These are phyloP conservation scores for Lepidocolaptes lacrymiger DNA, from an alignment of 2,797 vertebrate genomes.

Conservation along the genomic window DNA sequence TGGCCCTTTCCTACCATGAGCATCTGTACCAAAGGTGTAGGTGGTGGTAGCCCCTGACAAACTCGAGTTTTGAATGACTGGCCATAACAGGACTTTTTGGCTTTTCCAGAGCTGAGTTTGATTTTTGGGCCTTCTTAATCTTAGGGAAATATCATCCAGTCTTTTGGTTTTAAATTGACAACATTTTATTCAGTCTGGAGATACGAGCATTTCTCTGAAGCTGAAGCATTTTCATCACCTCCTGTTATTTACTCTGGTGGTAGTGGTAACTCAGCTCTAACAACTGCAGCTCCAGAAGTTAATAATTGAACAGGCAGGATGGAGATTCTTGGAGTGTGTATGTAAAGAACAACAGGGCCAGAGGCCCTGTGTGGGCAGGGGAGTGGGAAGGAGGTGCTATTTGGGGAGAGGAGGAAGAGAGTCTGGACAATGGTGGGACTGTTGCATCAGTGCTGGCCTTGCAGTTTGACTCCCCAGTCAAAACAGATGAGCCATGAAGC, in stretches of 20 bases:
- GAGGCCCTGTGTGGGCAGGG: not conserved
- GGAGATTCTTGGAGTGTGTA: not conserved
- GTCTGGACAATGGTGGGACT: not conserved
- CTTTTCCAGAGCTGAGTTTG: not conserved
- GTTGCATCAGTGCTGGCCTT: slow-evolving; percentile 52
- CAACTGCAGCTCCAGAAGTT: not conserved
- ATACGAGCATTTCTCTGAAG: not conserved
- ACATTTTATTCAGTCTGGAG: not conserved
- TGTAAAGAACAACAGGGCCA: not conserved
- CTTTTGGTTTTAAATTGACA: not conserved
- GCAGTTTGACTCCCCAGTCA: slow-evolving; percentile 50
- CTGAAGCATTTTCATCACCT: not conserved
- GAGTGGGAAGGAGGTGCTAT: not conserved
- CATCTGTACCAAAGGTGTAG: not conserved
- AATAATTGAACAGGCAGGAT: slow-evolving; percentile 25
- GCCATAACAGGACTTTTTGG: not conserved
- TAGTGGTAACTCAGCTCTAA: not conserved
- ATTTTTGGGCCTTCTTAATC: not conserved
- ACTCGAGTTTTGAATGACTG: not conserved
- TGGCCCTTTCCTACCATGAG: not conserved
- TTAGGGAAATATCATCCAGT: not conserved
- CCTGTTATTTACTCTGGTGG: not conserved
- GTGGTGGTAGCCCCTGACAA: not conserved
- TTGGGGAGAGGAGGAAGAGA: not conserved
- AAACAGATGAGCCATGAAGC: slow-evolving; percentile 60